A percentile compares a stretch with the other conserved stretches of the same genome.
Conservation (phyloP, 2,888 invertebrate species). For the Syrista parreyssii region DNA sequence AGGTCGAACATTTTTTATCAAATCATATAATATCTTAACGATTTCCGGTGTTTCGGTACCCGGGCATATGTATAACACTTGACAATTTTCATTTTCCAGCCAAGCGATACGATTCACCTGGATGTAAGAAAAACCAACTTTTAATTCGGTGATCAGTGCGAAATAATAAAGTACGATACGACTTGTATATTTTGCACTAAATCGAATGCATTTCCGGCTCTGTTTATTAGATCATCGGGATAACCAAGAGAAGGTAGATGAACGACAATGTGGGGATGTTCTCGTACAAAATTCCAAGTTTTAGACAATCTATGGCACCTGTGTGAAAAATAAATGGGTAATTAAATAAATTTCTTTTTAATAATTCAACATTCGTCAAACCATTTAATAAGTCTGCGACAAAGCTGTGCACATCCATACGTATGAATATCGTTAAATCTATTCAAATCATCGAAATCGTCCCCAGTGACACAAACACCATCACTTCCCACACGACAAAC, state of each 20-base stretch:
- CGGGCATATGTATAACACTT: conserved; percentile 36
- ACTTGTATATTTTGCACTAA: conserved; percentile 39
- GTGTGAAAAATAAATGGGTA: not conserved
- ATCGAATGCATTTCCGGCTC: conserved; percentile 21
- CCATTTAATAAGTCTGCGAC: conserved; percentile 35
- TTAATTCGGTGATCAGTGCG: not conserved
- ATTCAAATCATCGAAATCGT: conserved; percentile 28
- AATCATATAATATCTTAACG: conserved; percentile 20
- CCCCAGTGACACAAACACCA: conserved; percentile 12
- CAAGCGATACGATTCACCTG: conserved; percentile 40
- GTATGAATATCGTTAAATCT: conserved; percentile 31
- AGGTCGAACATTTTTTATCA: conserved; percentile 32
- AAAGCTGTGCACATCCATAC: conserved; percentile 31
- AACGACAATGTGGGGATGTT: conserved; percentile 31
- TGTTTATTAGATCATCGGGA: conserved; percentile 28
- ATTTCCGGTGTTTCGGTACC: conserved; percentile 26
- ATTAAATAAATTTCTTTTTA: not conserved
- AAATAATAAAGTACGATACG: not conserved
- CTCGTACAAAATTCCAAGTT: conserved; percentile 26
- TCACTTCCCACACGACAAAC: conserved; percentile 10
- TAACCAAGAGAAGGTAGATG: conserved; percentile 38
- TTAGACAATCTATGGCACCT: conserved; percentile 38
- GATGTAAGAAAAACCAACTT: not conserved
- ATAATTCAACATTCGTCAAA: conserved; percentile 11
- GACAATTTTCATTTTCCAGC: conserved; percentile 34